These are phyloP conservation scores for Hippasteria phrygiana DNA, from an alignment of 53 echinoderm and acorn worm species.

Conservation along the genomic window DNA sequence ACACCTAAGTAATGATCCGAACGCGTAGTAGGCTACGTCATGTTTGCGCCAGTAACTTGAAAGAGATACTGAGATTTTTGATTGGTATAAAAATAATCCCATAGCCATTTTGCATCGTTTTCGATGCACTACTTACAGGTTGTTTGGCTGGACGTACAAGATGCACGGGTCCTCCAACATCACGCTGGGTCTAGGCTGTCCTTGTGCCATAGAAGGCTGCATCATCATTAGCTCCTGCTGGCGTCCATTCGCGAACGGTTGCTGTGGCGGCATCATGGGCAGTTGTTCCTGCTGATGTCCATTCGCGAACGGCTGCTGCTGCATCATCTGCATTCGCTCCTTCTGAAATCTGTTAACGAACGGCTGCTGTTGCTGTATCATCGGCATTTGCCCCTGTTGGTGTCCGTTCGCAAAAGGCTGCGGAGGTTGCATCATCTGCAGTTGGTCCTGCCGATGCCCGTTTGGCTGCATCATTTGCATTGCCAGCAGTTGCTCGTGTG, in stretches of 20 bases:
- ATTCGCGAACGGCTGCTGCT: constrained; percentile 13
- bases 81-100: too few relatives aligned
- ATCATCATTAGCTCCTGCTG: neutral
- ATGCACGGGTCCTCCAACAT: constrained; percentile 39
- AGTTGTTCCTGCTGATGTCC: neutral
- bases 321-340: neutral
- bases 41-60: too few relatives aligned
- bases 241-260: constrained; percentile 6
- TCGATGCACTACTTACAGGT: constrained; percentile 14
- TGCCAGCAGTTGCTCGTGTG: neutral
- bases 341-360: neutral
- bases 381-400: neutral
- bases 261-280: constrained; percentile 8
- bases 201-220: neutral
- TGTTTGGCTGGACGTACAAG: constrained; percentile 30
- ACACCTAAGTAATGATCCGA: too few relatives aligned
- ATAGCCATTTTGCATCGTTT: neutral
- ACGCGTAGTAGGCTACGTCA: too few relatives aligned
- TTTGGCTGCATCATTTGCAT: constrained; percentile 17
- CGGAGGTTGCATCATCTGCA: neutral
- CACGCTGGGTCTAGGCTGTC: constrained; percentile 9
- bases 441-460: neutral
- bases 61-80: too few relatives aligned
- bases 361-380: neutral
- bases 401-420: constrained; percentile 1